Evolutionary conservation across 2,888 invertebrate species (phyloP).

Genomic region (Habrosyne pyritoides): DNA sequence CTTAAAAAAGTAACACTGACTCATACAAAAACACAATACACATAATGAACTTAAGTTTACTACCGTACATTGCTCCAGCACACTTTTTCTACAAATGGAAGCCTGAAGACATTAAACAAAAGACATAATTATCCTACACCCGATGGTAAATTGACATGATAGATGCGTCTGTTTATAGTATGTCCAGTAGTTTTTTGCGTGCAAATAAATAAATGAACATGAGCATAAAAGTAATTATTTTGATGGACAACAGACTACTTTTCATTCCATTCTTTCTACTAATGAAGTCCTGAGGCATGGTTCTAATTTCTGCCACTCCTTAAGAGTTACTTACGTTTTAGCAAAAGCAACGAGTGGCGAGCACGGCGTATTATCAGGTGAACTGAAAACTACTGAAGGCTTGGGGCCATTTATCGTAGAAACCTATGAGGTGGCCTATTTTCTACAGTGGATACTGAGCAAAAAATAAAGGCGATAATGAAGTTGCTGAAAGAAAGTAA

Average conservation of each 20-base stretch:
- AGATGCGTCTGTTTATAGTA: not conserved
- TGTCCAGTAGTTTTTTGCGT: conserved; percentile 5
- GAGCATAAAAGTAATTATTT: not conserved
- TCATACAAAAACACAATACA: conserved; percentile 5
- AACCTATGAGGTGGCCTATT: too few species aligned
- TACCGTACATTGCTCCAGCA: conserved; percentile 2
- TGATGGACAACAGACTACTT: not conserved
- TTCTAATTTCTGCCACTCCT: not conserved
- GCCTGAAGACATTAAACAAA: conserved; percentile 4
- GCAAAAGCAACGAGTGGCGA: not conserved
- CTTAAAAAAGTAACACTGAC: conserved; percentile 9
- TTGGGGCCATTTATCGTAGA: too few species aligned
- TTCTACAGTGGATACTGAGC: too few species aligned
- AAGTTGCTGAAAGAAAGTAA: too few species aligned
- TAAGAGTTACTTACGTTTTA: not conserved
- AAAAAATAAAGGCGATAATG: too few species aligned
- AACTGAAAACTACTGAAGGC: too few species aligned
- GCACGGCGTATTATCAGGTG: not conserved
- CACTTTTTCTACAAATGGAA: conserved; percentile 5
- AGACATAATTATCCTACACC: not conserved
- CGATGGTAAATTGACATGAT: conserved; percentile 5
- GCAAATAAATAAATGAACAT: not conserved
- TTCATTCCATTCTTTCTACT: not conserved
- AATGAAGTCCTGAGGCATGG: not conserved
- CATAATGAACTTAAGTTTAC: conserved; percentile 6